Conservation (phyloP, 2,888 invertebrate species). For the Caradrina clavipalpis region DNA sequence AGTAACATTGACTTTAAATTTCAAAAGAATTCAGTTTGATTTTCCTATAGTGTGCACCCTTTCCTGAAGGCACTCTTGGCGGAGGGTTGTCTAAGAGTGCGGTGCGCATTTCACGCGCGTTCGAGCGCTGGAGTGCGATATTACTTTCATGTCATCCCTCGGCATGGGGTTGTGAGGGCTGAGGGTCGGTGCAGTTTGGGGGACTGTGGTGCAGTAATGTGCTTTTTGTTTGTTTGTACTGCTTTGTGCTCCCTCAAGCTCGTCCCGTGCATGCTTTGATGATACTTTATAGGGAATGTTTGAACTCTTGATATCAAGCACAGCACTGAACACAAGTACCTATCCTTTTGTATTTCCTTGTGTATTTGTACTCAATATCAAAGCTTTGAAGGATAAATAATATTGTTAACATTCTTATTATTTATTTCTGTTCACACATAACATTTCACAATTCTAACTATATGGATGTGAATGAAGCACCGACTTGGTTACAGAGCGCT, state of each 20-base stretch:
- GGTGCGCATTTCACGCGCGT: slow-evolving; percentile 70
- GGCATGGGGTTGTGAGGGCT: slow-evolving; percentile 24
- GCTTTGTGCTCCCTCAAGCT: slow-evolving; percentile 58
- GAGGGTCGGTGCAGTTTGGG: slow-evolving; percentile 34
- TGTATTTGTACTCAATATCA: not conserved
- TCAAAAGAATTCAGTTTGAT: slow-evolving; percentile 3
- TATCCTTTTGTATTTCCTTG: not conserved
- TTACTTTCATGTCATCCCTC: slow-evolving; percentile 71
- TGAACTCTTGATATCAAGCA: slow-evolving; percentile 8
- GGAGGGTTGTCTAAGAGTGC: slow-evolving; percentile 47
- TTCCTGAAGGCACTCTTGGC: not conserved
- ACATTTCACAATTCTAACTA: not conserved
- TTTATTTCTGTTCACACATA: not conserved
- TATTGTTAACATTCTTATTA: not conserved
- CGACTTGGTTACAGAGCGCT: too few species aligned
- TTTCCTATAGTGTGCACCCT: not conserved
- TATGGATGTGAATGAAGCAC: too few species aligned
- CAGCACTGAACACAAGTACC: not conserved
- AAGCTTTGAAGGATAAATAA: not conserved
- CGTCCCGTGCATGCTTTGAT: slow-evolving; percentile 12
- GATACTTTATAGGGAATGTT: slow-evolving; percentile 29
- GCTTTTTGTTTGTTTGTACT: slow-evolving; percentile 48
- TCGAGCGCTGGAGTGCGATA: slow-evolving; percentile 67
- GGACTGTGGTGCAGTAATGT: slow-evolving; percentile 47
- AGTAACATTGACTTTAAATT: not conserved